Evolutionary conservation across 1,140 invertebrate species (phyloP).

Genomic region (Hydropsyche tenuis): DNA sequence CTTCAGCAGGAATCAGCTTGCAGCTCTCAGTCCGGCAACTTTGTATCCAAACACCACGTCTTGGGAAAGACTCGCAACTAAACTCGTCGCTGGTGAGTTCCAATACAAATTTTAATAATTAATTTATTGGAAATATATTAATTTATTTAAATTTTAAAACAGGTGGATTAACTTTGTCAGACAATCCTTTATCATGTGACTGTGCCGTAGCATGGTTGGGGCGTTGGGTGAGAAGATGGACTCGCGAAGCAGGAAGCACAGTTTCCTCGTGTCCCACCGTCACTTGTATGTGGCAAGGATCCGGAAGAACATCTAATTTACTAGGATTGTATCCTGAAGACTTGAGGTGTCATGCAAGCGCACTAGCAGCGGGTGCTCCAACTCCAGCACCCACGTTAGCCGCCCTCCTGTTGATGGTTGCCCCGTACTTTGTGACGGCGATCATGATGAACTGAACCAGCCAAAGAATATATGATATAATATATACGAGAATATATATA

Average conservation of each 20-base stretch:
- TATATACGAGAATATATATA: slow-evolving; percentile 5
- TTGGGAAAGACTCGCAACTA: slow-evolving; percentile 84
- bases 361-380: slow-evolving; percentile 67
- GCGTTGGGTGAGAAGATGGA: slow-evolving; percentile 85
- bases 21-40: slow-evolving; percentile 77
- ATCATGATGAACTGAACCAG: slow-evolving; percentile 25
- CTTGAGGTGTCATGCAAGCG: slow-evolving; percentile 77
- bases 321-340: slow-evolving; percentile 76
- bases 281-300: slow-evolving; percentile 69
- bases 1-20: slow-evolving; percentile 80
- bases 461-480: background rate
- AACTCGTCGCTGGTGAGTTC: slow-evolving; percentile 73
- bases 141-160: no score
- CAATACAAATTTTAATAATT: background rate
- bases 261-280: slow-evolving; percentile 61
- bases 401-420: slow-evolving; percentile 1
- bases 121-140: background rate
- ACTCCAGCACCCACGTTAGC: slow-evolving; percentile 22
- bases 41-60: slow-evolving; percentile 84
- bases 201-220: slow-evolving; percentile 89
- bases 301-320: slow-evolving; percentile 68
- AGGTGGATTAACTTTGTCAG: slow-evolving; percentile 83
- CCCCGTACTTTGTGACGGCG: slow-evolving; percentile 23
- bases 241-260: slow-evolving; percentile 69
- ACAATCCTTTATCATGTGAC: slow-evolving; percentile 85